Evolutionary conservation across 2,113 vertebrate genomes (phyloP).

Genomic region (Cynoglossus semilaevis): DNA sequence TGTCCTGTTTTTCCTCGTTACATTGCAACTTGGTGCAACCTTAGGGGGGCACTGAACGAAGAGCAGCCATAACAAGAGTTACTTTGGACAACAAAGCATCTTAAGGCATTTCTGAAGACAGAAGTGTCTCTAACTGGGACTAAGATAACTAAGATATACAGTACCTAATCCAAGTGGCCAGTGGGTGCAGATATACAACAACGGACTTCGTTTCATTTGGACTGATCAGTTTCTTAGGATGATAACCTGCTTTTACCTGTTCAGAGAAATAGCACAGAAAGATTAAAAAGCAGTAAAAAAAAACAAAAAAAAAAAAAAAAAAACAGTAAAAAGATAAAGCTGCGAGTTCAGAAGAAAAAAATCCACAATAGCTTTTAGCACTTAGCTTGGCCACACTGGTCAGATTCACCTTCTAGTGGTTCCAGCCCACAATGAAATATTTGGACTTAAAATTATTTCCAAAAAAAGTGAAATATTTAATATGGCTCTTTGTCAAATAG

Average conservation of each 20-base stretch:
- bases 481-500: conserved; percentile 39
- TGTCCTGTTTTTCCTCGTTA: too few species aligned
- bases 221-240: conserved; percentile 34
- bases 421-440: conserved; percentile 73
- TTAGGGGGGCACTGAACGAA: too few species aligned
- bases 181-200: conserved; percentile 24
- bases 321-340: conserved; percentile 67
- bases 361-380: conserved; percentile 45
- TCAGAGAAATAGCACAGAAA: not conserved
- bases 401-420: conserved; percentile 55
- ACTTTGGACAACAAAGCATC: too few species aligned
- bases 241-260: conserved; percentile 36
- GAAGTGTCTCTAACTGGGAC: too few species aligned
- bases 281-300: too few species aligned
- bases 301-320: conserved; percentile 68
- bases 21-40: too few species aligned
- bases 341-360: conserved; percentile 53
- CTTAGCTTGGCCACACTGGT: conserved; percentile 38
- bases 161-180: too few species aligned
- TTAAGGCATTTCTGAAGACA: too few species aligned
- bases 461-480: conserved; percentile 23
- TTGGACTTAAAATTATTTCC: conserved; percentile 50
- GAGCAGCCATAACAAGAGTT: too few species aligned
- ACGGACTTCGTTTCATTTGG: conserved; percentile 46
- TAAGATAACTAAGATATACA: too few species aligned